Percentiles rank a stretch among this genome's conserved stretches.
These are phyloP conservation scores for Oscheius sp. DNA, from an alignment of 2,888 invertebrate species.

Conservation along the genomic window DNA sequence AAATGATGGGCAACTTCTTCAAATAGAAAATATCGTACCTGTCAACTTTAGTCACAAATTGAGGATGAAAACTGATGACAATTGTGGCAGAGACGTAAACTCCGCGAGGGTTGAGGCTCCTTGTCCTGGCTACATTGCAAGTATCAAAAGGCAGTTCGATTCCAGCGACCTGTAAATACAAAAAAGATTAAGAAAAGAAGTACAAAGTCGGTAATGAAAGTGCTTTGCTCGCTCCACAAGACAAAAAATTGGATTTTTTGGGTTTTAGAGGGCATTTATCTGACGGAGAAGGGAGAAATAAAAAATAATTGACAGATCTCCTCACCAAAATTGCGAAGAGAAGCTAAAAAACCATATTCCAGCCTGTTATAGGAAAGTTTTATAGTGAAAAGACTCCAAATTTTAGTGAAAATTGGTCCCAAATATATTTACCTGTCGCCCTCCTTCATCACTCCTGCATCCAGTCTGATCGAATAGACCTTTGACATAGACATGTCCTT, in stretches of 20 bases:
- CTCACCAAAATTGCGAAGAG: no score
- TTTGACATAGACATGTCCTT: slow-evolving; percentile 66
- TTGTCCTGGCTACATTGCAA: slow-evolving; percentile 67
- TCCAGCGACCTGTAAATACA: slow-evolving; percentile 55
- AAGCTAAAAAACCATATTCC: no score
- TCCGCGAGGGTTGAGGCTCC: slow-evolving; percentile 69
- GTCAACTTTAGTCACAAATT: slow-evolving; percentile 64
- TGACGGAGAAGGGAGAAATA: not conserved
- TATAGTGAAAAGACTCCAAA: not conserved
- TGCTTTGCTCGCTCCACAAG: not conserved
- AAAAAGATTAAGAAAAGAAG: not conserved
- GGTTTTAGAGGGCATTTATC: no score
- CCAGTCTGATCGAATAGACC: slow-evolving; percentile 62
- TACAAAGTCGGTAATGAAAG: no score
- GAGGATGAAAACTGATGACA: slow-evolving; percentile 71
- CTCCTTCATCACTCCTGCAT: slow-evolving; percentile 55
- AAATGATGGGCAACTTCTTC: not conserved
- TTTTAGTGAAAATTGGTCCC: not conserved
- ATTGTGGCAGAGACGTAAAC: slow-evolving; percentile 68
- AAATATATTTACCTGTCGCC: slow-evolving; percentile 46
- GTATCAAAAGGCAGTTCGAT: slow-evolving; percentile 69
- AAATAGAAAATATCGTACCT: not conserved
- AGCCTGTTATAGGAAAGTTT: no score
- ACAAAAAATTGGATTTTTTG: no score
- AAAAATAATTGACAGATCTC: no score